Evolutionary conservation across 2,888 invertebrate genomes (phyloP), one percentile per base, ranked within the genome.

Genomic region (Eristalis arbustorum): DNA sequence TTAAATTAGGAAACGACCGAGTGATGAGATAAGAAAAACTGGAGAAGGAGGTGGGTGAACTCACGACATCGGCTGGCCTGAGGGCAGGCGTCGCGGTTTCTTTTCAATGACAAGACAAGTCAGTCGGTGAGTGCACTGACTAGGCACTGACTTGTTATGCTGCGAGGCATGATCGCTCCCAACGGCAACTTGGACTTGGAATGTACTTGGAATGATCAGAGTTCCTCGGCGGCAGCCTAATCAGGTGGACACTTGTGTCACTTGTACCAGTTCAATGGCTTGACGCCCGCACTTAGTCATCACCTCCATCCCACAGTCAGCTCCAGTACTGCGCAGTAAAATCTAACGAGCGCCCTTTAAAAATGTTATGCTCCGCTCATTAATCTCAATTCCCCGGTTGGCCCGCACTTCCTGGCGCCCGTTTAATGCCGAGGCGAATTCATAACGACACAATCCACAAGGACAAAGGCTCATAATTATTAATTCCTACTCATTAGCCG

Each of bases 401-500:
- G n/a, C 14, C n/a, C 13, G 42, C 42, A 14, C 49, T 49, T 49
- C 18, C 49, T 49, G 49, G 49, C 49, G 49, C 49, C 49, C 4
- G 18, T 5, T 49, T 49, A 49, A 49, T 49, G 49, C 31, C 1
- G 18, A n/a, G 3, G n/a, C 49, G 49, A 49, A 49, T 18, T 18
- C 6, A 18, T 49, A 18, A 49, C 49, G 8, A 18, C n/a, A 18
- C 49, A 49, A 18, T 49, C 49, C 49, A 18, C 8, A 18, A 49
- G 49, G 49, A 49, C 49, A 49, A 8, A 49, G 49, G 10, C 18
- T 49, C 49, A 62, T 31, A 31, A 73, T 79, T 73, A 79, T 72
- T 72, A 79, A 72, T 72, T 66, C 34, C 57, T 18, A 61, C 72
- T 79, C 79, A 79, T 79, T 79, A 73, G 84, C 61, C 67, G 84